Evolutionary conservation across 1,140 invertebrate species (phyloP).

Genomic region (Pseudomyrmex concolor): DNA sequence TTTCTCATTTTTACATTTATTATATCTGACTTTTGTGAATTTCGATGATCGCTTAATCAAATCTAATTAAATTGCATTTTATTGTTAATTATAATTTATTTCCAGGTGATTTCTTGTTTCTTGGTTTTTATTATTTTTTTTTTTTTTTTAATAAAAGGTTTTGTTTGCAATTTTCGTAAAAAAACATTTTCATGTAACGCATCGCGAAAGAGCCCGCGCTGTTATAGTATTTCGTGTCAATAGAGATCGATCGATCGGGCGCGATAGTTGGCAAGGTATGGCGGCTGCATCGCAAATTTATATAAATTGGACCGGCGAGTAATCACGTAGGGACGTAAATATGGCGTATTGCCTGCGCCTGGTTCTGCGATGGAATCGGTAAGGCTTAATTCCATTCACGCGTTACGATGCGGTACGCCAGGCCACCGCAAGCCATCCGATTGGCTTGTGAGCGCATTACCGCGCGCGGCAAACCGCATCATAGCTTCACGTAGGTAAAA

Average conservation of each 20-base stretch:
- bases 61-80: neutral
- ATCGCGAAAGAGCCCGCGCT: neutral
- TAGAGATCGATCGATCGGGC: conserved; percentile 5
- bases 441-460: conserved; percentile 57
- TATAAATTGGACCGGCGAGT: conserved; percentile 14
- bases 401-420: conserved; percentile 52
- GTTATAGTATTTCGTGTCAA: neutral
- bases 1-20: neutral
- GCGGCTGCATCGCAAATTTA: conserved; percentile 19
- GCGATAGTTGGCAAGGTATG: neutral
- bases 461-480: conserved; percentile 55
- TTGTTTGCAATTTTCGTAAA: neutral
- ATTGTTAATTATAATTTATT: no score
- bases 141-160: neutral
- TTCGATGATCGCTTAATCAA: neutral
- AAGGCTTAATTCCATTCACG: conserved; percentile 58
- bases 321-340: conserved; percentile 37
- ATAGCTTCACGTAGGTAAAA: conserved; percentile 49
- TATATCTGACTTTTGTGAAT: neutral
- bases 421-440: conserved; percentile 54
- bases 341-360: conserved; percentile 14
- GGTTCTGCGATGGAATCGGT: conserved; percentile 40
- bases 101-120: no score
- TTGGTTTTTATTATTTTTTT: no score
- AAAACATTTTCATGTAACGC: no score